Evolutionary conservation across 2,113 vertebrate species (phyloP), one percentile per base, ranked within the genome.

Genomic region (Diglossa brunneiventris): DNA sequence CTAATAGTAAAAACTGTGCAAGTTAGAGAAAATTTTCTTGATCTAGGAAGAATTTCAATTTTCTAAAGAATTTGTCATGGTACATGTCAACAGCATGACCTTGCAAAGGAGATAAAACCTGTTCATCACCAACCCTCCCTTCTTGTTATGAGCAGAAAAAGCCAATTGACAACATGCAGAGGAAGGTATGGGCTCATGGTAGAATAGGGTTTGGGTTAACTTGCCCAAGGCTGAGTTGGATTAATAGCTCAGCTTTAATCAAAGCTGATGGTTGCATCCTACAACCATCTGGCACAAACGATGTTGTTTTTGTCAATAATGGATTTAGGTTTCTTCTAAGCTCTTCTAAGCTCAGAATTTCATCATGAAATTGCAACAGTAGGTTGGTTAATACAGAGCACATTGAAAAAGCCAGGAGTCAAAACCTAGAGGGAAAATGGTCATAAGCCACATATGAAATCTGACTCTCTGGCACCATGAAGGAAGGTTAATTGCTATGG

Each of bases 331-430:
- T 94, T 81, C 67, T 83, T 70, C 55, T 92, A 94, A 90, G 67
- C 47, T 89, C 62, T 94, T 96, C 28, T 53, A 31, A 53, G 52
- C 52, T 53, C 28, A 53, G n/a, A n/a, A 92, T 88, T 92, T 92
- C 39, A 83, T 92, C 52, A 91, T 28, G 68, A 94, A 95, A 92
- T 75, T 68, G 75, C 47, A 92, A 92, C 44, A 79, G 21, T 46
- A 82, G 69, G 46, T 68, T 8, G 5, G 76, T 62, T 92, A 79
- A 81, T 86, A 83, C 39, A 92, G 74, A 67, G 26, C 47, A 91
- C 59, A 42, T 6, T 31, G 37, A 94, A 58, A 79, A 17, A 94
- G 76, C 12, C 70, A 73, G 44, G 70, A 94, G 35, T 73, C 44
- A 94, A 94, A 92, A 92, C n/a, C 86, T 53, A 89, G 18, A 77